Evolutionary conservation across 2,888 invertebrate species (phyloP).

Genomic region (Perdita meconis): DNA sequence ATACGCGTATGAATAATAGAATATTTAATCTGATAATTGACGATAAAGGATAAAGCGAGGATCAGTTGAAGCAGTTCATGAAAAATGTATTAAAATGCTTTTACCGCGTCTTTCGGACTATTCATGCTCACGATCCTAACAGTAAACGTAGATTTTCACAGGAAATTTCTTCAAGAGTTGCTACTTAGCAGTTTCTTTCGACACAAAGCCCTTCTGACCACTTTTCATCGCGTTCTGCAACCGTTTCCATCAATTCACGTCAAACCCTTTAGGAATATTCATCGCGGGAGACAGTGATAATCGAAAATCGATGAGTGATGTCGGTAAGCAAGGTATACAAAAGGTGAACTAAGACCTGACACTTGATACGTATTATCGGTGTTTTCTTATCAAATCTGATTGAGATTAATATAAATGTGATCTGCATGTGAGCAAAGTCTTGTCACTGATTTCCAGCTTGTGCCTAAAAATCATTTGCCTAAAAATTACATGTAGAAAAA

Average conservation of each 20-base stretch:
- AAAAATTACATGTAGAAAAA: too few relatives aligned
- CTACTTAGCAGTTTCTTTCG: neutral
- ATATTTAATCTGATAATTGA: neutral
- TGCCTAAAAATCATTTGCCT: too few relatives aligned
- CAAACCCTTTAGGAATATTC: constrained; percentile 46
- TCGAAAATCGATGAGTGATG: constrained; percentile 45
- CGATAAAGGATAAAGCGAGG: neutral
- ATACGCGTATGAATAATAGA: too few relatives aligned
- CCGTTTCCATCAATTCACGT: constrained; percentile 39
- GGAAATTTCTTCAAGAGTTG: neutral
- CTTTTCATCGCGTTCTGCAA: constrained; percentile 23
- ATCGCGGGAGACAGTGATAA: constrained; percentile 31
- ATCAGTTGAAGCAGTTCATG: neutral
- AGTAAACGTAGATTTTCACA: neutral
- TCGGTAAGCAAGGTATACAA: constrained; percentile 31
- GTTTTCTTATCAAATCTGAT: constrained; percentile 3
- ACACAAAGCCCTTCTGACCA: constrained; percentile 7
- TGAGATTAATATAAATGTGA: constrained; percentile 26
- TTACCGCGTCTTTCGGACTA: neutral
- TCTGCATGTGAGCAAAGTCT: too few relatives aligned
- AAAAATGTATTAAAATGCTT: neutral
- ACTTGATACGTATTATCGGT: constrained; percentile 53
- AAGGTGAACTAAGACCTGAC: constrained; percentile 31
- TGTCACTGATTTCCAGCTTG: too few relatives aligned
- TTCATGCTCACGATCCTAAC: neutral